Base-by-base conservation (phyloP, 1,140 invertebrate species). In the Caenorhabditis elegans region DNA sequence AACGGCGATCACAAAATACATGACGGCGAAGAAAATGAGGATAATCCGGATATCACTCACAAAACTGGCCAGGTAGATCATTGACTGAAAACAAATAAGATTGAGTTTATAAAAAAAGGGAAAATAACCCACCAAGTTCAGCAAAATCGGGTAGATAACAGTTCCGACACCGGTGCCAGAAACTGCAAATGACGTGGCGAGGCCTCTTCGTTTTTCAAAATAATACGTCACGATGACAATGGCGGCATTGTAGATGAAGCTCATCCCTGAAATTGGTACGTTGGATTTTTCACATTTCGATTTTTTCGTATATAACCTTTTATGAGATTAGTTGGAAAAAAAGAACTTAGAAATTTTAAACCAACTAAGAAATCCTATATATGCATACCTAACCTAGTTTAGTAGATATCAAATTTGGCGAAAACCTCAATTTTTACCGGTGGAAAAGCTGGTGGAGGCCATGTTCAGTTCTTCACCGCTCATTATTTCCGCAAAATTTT, bases 201-300 rank as follows among this genome's bases (percentile, higher is more conserved):
- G 15, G 22, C 26, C 79, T 17, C 79, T 17, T 48, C 36, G 77
- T 0, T 2, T 10, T 0, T 49, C 4, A 46, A 82, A 82, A 31
- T 55, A 82, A n/a, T 76, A 75, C 1, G 53, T 77, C 6, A 82
- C 49, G 2, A 82, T 82, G 10, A 82, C 80, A 22, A 82, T 60
- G 0, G 80, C 80, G 11, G 53, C 36, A 51, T 82, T 82, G 36
- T 82, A 82, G 17, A 60, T 46, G 15, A 82, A 60, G 17, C 22
- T 22, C 47, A 82, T 75, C 4, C 80, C 80, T 43, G 39, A 6
- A 43, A 60, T n/a, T n/a, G n/a, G n/a, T n/a, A n/a, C n/a, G n/a
- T n/a, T n/a, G n/a, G n/a, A n/a, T n/a, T n/a, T n/a, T n/a, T n/a
- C n/a, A n/a, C n/a, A n/a, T n/a, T n/a, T n/a, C n/a, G n/a, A n/a